Evolutionary conservation across 37 sponge, comb jelly and placozoan genomes (phyloP).

Genomic region (Oopsacas minuta): DNA sequence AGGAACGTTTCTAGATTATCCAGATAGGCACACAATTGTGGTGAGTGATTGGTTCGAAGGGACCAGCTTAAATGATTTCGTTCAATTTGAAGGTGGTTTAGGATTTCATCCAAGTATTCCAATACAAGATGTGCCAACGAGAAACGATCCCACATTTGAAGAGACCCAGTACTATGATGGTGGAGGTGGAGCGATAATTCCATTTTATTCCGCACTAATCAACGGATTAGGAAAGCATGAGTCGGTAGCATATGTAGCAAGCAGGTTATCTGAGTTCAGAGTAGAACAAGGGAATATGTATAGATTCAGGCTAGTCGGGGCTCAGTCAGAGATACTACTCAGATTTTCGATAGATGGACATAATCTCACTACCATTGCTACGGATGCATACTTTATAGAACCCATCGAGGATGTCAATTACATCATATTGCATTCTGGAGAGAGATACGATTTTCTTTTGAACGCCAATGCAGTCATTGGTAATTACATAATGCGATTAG

Average conservation of each 20-base stretch:
- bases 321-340: not conserved
- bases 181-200: not conserved
- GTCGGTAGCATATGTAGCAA: not conserved
- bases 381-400: constrained; percentile 41
- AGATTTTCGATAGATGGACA: constrained; percentile 45
- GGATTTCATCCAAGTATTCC: constrained; percentile 19
- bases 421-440: constrained; percentile 63
- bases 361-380: constrained; percentile 42
- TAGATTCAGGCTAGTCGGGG: not conserved
- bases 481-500: constrained; percentile 1
- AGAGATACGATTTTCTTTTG: constrained; percentile 60
- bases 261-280: not conserved
- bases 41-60: constrained; percentile 40
- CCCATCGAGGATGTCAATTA: constrained; percentile 33
- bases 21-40: constrained; percentile 37
- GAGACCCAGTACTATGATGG: not conserved
- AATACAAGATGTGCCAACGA: constrained; percentile 6
- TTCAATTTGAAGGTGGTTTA: constrained; percentile 6
- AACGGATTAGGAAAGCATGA: not conserved
- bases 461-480: constrained; percentile 20
- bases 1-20: constrained; percentile 24
- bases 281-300: not conserved
- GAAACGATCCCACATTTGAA: not conserved
- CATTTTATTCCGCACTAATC: not conserved
- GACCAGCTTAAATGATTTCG: constrained; percentile 23